phyloP scores from a whole-genome alignment of 2,113 vertebrate species.

The Chlamydotis undulata region DNA sequence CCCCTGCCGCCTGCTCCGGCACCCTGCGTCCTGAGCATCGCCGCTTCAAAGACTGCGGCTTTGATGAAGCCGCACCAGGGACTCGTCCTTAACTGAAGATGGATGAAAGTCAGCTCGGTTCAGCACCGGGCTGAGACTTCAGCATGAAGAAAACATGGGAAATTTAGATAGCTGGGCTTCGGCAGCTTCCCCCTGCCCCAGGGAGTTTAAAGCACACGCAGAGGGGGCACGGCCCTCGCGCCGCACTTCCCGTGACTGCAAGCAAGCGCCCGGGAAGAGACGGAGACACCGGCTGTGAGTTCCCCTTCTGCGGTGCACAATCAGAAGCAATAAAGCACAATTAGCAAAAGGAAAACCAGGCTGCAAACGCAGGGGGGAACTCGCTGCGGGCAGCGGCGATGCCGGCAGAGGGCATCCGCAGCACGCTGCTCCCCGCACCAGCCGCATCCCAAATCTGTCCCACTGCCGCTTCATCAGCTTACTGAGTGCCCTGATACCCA shows the following conservation, averaged over 20 bases:
- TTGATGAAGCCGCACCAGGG: neutral
- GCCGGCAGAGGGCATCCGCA: slow-evolving; percentile 25
- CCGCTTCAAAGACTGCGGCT: neutral
- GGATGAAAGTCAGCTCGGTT: neutral
- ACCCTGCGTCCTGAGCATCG: neutral
- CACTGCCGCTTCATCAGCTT: neutral
- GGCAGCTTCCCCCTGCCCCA: fast-evolving
- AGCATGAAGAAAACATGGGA: neutral
- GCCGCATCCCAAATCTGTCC: neutral
- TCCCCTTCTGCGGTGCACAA: neutral
- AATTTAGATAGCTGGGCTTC: neutral
- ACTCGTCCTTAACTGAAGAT: neutral
- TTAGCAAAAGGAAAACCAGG: neutral
- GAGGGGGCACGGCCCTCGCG: fast-evolving
- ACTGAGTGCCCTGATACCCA: neutral
- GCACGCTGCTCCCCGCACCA: neutral
- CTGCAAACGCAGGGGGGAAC: fast-evolving
- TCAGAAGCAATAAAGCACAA: neutral
- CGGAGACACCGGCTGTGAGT: neutral
- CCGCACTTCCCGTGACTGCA: neutral
- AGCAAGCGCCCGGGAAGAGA: neutral
- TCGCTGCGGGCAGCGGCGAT: fast-evolving
- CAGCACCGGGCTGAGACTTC: neutral
- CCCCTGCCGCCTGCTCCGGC: fast-evolving
- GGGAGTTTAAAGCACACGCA: fast-evolving